Evolutionary conservation across 2,888 invertebrate genomes (phyloP), one percentile per base, ranked within the genome.

Genomic region (Lypha dubia): DNA sequence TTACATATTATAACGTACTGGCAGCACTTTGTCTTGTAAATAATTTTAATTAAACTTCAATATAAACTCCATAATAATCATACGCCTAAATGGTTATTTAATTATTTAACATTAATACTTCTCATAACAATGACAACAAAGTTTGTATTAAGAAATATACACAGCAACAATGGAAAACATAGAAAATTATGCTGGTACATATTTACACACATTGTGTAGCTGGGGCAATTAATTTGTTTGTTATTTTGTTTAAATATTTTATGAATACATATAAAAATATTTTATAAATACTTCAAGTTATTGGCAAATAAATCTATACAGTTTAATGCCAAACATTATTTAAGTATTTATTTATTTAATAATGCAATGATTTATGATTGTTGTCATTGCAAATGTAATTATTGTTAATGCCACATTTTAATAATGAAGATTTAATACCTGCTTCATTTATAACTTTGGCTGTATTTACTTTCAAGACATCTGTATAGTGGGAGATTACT

Each of bases 61-160:
- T 46, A 49, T 71, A 35, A 20, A 67, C 49, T 71, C 46, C n/a
- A 46, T 46, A 68, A 74, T 62, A 68, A 74, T 68, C 53, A 79
- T 63, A 68, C 68, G 77, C 53, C 46, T 38, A 44, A 44, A 49
- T 76, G 49, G 35, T 67, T 49, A 49, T 76, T 58, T 20, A 76
- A 76, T 67, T 67, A 76, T 76, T 32, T 24, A 17, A 38, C 38
- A 41, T 38, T 38, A 13, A 17, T 2, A 28, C 28, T 4, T 4
- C 28, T 60, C 38, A 63, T 62, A 62, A n/a, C 22, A 62, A 63
- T 28, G 38, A 74, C 17, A 62, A 51, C 28, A 49, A n/a, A 51
- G 49, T 51, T 62, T 51, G n/a, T 11, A 71, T 32, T 22, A 53
- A 7, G 53, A 41, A 58, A 49, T 15, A 4, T 9, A 67, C 65